Percentiles rank a stretch among this genome's conserved stretches.
phyloP scores from a whole-genome alignment of 2,888 invertebrate genomes.

The Drosophila testacea region DNA sequence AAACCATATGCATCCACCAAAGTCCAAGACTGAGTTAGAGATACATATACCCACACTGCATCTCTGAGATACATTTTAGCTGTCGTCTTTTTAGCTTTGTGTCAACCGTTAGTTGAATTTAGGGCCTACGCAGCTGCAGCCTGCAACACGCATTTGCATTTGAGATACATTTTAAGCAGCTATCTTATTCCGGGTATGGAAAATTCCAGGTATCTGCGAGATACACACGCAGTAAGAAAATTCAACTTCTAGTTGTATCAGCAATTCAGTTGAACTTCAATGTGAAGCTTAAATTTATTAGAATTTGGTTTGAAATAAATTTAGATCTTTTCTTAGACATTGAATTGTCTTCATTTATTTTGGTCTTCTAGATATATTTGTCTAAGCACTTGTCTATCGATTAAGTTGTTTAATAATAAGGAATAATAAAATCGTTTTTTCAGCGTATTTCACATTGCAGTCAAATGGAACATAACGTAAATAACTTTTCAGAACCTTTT shows the following conservation, averaged over 20 bases:
- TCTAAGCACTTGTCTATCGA: no score
- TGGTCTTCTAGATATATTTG: not conserved
- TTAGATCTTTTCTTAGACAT: not conserved
- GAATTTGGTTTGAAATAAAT: not conserved
- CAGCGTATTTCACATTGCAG: no score
- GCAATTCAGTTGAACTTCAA: not conserved
- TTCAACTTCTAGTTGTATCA: not conserved
- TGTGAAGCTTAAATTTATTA: not conserved
- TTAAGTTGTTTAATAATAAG: no score
- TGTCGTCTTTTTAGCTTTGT: constrained; percentile 26
- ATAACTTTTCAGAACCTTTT: no score
- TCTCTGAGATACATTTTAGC: constrained; percentile 36
- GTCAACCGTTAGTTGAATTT: constrained; percentile 54
- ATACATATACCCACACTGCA: constrained; percentile 34
- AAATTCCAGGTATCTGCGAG: constrained; percentile 48
- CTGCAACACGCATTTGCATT: constrained; percentile 27
- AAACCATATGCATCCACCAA: constrained; percentile 3
- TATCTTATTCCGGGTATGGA: constrained; percentile 29
- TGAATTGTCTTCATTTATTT: not conserved
- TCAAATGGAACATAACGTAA: no score
- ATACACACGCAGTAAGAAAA: constrained; percentile 4
- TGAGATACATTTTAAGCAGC: constrained; percentile 35
- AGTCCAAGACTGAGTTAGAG: constrained; percentile 15
- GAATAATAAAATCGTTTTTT: no score
- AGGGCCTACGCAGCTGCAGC: constrained; percentile 50